phyloP scores from a whole-genome alignment of 2,888 invertebrate species.

The Digitonthophagus gazella region DNA sequence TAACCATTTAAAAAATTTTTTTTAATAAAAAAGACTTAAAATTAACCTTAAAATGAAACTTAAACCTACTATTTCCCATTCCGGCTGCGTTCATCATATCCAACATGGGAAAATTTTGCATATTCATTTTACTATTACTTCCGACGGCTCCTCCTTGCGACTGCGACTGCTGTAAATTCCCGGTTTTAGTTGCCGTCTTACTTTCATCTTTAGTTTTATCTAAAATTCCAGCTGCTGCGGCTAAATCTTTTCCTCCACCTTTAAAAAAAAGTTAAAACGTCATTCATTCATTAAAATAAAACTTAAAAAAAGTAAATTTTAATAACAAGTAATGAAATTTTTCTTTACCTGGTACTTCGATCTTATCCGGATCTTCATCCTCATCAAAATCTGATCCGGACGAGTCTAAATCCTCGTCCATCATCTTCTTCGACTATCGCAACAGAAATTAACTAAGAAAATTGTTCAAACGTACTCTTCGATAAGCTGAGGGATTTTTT shows the following conservation, averaged over 20 bases:
- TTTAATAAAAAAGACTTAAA: background rate
- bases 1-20: too few species aligned
- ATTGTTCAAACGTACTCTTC: background rate
- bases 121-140: conserved; percentile 47
- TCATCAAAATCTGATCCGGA: conserved; percentile 76
- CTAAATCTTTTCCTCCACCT: conserved; percentile 86
- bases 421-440: conserved; percentile 35
- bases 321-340: background rate
- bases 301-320: background rate
- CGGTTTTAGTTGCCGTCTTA: conserved; percentile 30
- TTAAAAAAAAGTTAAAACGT: conserved; percentile 26
- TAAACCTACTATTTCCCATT: conserved; percentile 30
- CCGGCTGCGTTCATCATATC: conserved; percentile 54
- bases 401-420: conserved; percentile 52
- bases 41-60: background rate
- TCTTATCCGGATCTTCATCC: conserved; percentile 88
- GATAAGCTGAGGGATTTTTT: background rate
- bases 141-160: conserved; percentile 39
- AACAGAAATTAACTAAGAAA: conserved; percentile 6
- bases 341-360: conserved; percentile 80
- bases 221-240: conserved; percentile 68
- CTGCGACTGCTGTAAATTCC: conserved; percentile 21
- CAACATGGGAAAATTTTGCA: conserved; percentile 53
- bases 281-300: conserved; percentile 1
- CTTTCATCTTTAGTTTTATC: conserved; percentile 53